Conservation (phyloP, 2,797 vertebrate genomes). For the Aldrovandia affinis region DNA sequence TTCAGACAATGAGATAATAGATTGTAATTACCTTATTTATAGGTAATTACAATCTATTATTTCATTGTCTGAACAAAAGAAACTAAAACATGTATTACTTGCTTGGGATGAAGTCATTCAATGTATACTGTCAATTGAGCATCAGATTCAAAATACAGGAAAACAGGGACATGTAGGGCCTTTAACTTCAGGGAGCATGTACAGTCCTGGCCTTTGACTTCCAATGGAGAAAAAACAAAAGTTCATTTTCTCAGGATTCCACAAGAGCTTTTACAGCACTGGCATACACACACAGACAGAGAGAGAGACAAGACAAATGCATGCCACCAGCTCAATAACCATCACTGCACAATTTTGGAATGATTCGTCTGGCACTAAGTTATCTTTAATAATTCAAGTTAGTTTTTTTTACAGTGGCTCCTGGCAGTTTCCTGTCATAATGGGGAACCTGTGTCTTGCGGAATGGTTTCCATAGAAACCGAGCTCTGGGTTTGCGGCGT, state of each 20-base stretch:
- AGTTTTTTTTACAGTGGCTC: slow-evolving; percentile 22
- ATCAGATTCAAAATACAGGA: too few species aligned
- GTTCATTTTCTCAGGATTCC: background rate
- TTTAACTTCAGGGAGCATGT: too few species aligned
- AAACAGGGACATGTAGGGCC: too few species aligned
- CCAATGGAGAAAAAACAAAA: background rate
- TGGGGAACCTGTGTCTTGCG: background rate
- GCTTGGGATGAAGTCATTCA: too few species aligned
- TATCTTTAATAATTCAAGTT: slow-evolving; percentile 31
- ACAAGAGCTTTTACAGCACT: background rate
- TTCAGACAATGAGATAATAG: too few species aligned
- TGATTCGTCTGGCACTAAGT: background rate
- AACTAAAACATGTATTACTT: too few species aligned
- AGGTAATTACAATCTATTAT: too few species aligned
- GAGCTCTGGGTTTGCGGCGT: background rate
- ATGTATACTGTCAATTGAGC: too few species aligned
- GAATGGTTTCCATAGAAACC: slow-evolving; percentile 31
- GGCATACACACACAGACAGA: background rate
- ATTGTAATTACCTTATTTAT: too few species aligned
- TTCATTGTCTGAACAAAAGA: too few species aligned
- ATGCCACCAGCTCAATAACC: background rate
- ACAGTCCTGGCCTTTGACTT: background rate
- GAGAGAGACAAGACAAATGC: background rate
- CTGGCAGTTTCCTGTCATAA: background rate
- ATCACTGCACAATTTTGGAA: background rate